Conservation (phyloP, 2,113 vertebrate species). For the Hoplias malabaricus region DNA sequence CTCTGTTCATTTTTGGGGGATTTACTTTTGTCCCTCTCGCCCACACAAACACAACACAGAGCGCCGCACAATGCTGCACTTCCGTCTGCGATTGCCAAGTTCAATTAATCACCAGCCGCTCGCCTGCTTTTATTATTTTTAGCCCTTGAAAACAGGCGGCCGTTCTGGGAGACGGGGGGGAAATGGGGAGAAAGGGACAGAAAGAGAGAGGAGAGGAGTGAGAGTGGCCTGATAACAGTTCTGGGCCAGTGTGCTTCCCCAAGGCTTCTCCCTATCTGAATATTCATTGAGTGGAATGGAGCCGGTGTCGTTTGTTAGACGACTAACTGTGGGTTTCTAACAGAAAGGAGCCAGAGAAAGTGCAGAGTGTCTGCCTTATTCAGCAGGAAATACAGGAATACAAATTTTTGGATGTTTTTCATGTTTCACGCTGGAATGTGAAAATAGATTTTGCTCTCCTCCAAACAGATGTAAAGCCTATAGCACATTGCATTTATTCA, state of each 20-base stretch:
- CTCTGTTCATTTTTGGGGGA: too few species aligned
- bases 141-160: constrained; percentile 57
- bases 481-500: too few species aligned
- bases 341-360: constrained; percentile 41
- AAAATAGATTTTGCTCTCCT: too few species aligned
- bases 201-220: constrained; percentile 50
- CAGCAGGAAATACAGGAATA: background rate
- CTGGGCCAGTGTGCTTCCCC: constrained; percentile 58
- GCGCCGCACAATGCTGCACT: constrained; percentile 60
- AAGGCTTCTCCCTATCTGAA: constrained; percentile 59
- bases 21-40: too few species aligned
- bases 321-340: constrained; percentile 65
- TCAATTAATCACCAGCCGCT: constrained; percentile 71
- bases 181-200: constrained; percentile 35
- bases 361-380: background rate
- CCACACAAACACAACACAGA: constrained; percentile 52
- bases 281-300: constrained; percentile 68
- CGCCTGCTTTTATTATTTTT: constrained; percentile 61
- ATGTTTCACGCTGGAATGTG: too few species aligned
- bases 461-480: too few species aligned
- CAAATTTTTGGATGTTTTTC: too few species aligned
- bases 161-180: background rate
- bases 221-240: constrained; percentile 61
- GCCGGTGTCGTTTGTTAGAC: constrained; percentile 58
- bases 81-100: constrained; percentile 71